Conservation (phyloP, 2,888 invertebrate genomes). For the Papilio gigon region DNA sequence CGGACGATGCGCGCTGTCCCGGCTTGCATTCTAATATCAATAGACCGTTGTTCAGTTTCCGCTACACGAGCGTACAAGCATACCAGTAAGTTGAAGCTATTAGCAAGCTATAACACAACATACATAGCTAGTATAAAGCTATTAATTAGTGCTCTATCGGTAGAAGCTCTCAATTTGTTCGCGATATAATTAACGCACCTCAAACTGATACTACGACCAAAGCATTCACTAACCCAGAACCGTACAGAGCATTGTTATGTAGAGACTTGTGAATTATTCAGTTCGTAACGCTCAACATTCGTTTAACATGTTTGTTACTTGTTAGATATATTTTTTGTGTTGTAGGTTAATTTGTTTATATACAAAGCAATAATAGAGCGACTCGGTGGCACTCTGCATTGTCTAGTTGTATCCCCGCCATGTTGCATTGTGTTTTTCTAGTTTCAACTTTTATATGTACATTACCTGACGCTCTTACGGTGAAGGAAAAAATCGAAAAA, state of each 20-base stretch:
- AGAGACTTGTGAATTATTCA: not conserved
- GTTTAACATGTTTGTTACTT: too few relatives aligned
- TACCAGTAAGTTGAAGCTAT: not conserved
- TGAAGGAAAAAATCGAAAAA: too few relatives aligned
- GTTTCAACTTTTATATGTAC: too few relatives aligned
- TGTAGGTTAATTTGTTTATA: too few relatives aligned
- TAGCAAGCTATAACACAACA: not conserved
- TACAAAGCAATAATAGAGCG: too few relatives aligned
- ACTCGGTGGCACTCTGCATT: too few relatives aligned
- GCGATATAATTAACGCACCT: conserved; percentile 23
- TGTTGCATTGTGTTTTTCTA: too few relatives aligned
- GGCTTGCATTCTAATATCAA: conserved; percentile 26
- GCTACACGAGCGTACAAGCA: not conserved
- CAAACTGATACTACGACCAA: conserved; percentile 10
- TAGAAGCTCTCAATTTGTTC: conserved; percentile 19
- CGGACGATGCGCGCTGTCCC: not conserved
- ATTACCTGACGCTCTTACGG: too few relatives aligned
- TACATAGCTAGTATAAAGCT: not conserved
- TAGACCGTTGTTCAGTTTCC: conserved; percentile 11
- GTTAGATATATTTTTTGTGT: too few relatives aligned
- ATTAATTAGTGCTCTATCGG: conserved; percentile 6
- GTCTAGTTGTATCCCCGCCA: too few relatives aligned
- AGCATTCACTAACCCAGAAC: not conserved
- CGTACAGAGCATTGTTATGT: not conserved
- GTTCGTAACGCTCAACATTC: not conserved